Percentiles rank a stretch among this genome's conserved stretches.
These are phyloP conservation scores for Melieria omissa DNA, from an alignment of 2,888 invertebrate species.

Conservation along the genomic window DNA sequence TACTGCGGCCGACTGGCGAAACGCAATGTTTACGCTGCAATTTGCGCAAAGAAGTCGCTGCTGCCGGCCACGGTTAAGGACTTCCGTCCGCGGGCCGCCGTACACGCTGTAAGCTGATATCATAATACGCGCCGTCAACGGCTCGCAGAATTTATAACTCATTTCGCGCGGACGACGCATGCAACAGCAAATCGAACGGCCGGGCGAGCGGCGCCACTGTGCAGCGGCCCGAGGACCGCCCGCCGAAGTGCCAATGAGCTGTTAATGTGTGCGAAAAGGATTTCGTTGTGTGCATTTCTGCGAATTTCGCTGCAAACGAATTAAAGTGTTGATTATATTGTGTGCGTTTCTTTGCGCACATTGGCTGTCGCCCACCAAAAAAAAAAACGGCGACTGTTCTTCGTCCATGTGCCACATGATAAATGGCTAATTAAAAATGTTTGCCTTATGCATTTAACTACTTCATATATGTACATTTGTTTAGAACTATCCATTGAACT, in stretches of 20 bases:
- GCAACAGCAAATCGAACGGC: not conserved
- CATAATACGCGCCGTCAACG: slow-evolving; percentile 65
- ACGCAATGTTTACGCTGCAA: too few species aligned
- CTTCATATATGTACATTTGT: too few species aligned
- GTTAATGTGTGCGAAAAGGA: slow-evolving; percentile 53
- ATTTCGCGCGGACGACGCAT: slow-evolving; percentile 50
- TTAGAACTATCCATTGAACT: too few species aligned
- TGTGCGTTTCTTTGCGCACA: too few species aligned
- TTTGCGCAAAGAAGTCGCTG: too few species aligned
- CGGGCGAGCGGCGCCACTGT: slow-evolving; percentile 9
- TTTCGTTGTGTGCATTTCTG: not conserved
- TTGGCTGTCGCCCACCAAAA: too few species aligned
- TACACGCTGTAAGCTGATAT: slow-evolving; percentile 64
- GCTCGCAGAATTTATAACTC: slow-evolving; percentile 65
- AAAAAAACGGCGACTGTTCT: too few species aligned
- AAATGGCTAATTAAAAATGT: too few species aligned
- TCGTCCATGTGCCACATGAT: too few species aligned
- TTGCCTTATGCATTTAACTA: too few species aligned
- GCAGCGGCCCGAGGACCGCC: slow-evolving; percentile 51
- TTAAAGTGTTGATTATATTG: too few species aligned
- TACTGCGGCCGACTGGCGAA: slow-evolving; percentile 5
- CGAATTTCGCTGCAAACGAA: too few species aligned
- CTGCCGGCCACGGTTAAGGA: slow-evolving; percentile 10
- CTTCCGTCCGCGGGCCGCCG: slow-evolving; percentile 31
- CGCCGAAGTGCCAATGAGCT: slow-evolving; percentile 62